These are phyloP conservation scores for Talpa occidentalis DNA, from an alignment of 2,113 vertebrate genomes.

Conservation along the genomic window DNA sequence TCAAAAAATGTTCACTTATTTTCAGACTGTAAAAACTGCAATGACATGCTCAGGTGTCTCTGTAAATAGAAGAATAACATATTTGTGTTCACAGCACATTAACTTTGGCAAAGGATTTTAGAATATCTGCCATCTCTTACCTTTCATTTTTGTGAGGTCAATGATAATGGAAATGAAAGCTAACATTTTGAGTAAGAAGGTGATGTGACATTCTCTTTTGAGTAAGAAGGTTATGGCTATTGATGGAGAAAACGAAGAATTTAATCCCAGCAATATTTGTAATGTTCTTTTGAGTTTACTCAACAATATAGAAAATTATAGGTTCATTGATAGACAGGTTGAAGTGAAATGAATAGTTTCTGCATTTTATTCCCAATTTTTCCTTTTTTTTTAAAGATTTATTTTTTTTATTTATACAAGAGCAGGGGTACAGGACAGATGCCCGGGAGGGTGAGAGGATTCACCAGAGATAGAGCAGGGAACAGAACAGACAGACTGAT, in stretches of 20 bases:
- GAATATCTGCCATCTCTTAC: conserved; percentile 5
- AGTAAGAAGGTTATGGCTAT: conserved; percentile 21
- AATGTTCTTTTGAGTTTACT: conserved; percentile 35
- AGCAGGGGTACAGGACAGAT: too few relatives aligned
- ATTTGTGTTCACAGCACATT: conserved; percentile 41
- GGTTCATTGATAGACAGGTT: neutral
- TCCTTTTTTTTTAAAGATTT: too few relatives aligned
- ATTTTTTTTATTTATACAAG: too few relatives aligned
- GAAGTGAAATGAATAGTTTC: conserved; percentile 35
- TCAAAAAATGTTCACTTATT: conserved; percentile 6
- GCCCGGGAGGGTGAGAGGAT: too few relatives aligned
- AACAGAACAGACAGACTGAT: too few relatives aligned
- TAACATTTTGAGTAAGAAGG: neutral
- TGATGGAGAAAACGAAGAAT: conserved; percentile 39
- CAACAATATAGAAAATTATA: conserved; percentile 42
- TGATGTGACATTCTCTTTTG: neutral
- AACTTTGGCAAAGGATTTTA: conserved; percentile 44
- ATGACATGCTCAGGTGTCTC: neutral
- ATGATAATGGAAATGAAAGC: conserved; percentile 52
- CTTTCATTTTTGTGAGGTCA: conserved; percentile 29
- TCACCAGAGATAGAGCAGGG: too few relatives aligned
- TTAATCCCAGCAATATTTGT: neutral
- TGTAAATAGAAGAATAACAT: conserved; percentile 36
- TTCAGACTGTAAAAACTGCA: conserved; percentile 2
- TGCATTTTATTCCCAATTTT: conserved; percentile 20